Evolutionary conservation across 2,113 vertebrate genomes (phyloP), one percentile per base, ranked within the genome.

Genomic region (Gadus macrocephalus): DNA sequence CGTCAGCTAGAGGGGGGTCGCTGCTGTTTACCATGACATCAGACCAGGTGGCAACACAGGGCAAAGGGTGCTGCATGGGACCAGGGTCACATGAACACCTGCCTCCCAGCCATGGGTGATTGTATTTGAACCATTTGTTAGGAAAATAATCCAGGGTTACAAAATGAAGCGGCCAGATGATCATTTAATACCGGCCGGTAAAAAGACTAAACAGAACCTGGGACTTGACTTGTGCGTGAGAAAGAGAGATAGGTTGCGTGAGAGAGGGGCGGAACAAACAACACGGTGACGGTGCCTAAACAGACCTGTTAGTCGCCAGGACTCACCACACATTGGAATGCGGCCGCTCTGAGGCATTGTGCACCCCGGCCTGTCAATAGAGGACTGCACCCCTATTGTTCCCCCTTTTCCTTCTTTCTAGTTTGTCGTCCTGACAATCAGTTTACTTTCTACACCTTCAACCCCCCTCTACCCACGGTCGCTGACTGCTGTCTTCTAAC

Each of bases 301-400:
- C 71, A 20, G 77, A 59, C 62, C 68, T 68, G 65, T 60, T 5
- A 14, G 76, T 85, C 76, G 72, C 55, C 6, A 15, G 22, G 9
- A 55, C 71, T 65, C 12, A 53, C 28, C 62, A 69, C 5, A 22
- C 27, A 76, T 20, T 67, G 79, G 82, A 84, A 86, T 78, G 82
- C 59, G 74, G 63, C 22, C 28, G 28, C 73, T 66, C 83, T 25
- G 27, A 72, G 27, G 58, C 35, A 53, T 68, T 28, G 63, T 74
- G 68, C 62, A 72, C 59, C 67, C 53, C 69, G 6, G 38, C 38
- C 59, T 55, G 64, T 77, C 63, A 66, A 62, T 20, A n/a, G 5
- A 25, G 19, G 5, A 11, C 15, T 64, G 55, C 61, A 3, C 15
- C 1, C 58, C 19, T 25, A 69, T 22, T n/a, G 56, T 55, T 62